Evolutionary conservation across 53 echinoderm and acorn worm genomes (phyloP), one percentile per base, ranked within the genome.

Genomic region (Paelopatides confundens): DNA sequence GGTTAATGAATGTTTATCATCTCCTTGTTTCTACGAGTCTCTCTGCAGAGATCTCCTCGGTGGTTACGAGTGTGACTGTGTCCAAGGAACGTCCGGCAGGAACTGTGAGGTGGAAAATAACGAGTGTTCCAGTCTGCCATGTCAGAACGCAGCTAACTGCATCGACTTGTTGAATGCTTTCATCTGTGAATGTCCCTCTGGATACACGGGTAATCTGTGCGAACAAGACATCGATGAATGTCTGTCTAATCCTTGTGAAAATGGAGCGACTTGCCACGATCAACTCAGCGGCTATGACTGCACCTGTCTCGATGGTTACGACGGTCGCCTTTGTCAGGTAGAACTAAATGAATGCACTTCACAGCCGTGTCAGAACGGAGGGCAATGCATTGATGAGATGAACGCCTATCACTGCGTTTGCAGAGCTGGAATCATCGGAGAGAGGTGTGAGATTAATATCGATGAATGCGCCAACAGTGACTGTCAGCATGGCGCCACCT

Each of bases 281-380:
- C 85, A 84, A 12, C 85, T 94, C 47, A 93, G 93, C 39, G 87
- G 85, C 1, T 98, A 92, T 39, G 40, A 18, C 15, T 98, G 98
- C 49, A 66, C 37, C 9, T 98, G 98, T 70, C 82, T 39, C 1
- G 37, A 68, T 0, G 98, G 98, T 12, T 98, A 93, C 63, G 62
- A 81, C 17, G 98, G 98, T 3, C 43, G 69, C 24, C 85, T 76
- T 36, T 98, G 98, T 62, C 86, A 91, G 18, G 68, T 79, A 15
- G 98, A 98, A 17, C 66, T 90, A 5, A 68, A 98, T 48, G 98
- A 98, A 77, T 98, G 98, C 47, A 85, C 65, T 32, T 95, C 98
- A 5, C 85, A 87, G 85, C 98, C 98, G 4, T 98, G 98, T 81
- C 85, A 82, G 3, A 98, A 98, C 54, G 82, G 77, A 11, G 98